Evolutionary conservation across 2,797 vertebrate species (phyloP).

Genomic region (Huso huso): DNA sequence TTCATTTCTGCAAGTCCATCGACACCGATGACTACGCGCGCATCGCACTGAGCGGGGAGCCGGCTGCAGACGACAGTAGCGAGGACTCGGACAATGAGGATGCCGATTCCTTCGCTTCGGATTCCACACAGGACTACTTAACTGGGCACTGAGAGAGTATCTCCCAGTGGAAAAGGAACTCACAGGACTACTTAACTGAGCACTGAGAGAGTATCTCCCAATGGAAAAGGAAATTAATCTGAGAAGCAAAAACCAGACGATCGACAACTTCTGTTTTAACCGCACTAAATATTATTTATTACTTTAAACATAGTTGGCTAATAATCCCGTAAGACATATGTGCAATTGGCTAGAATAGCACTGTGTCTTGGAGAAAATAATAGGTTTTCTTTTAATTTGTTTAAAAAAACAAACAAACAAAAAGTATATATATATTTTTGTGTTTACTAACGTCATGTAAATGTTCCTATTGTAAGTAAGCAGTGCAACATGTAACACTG

Average conservation of each 20-base stretch:
- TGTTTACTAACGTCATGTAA: slow-evolving; percentile 69
- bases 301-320: slow-evolving; percentile 32
- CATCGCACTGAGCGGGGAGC: slow-evolving; percentile 92
- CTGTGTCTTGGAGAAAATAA: slow-evolving; percentile 52
- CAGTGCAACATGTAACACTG: slow-evolving; percentile 60
- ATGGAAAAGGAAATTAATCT: slow-evolving; percentile 17
- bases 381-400: slow-evolving; percentile 38
- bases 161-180: neutral
- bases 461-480: slow-evolving; percentile 61
- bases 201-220: slow-evolving; percentile 5
- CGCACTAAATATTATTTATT: slow-evolving; percentile 34
- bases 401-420: slow-evolving; percentile 36
- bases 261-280: slow-evolving; percentile 30
- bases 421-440: slow-evolving; percentile 63
- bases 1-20: slow-evolving; percentile 98
- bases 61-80: slow-evolving; percentile 87
- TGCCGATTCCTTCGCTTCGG: slow-evolving; percentile 91
- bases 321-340: slow-evolving; percentile 34
- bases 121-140: slow-evolving; percentile 94
- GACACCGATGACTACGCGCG: slow-evolving; percentile 97
- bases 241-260: slow-evolving; percentile 22
- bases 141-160: slow-evolving; percentile 77
- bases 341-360: slow-evolving; percentile 61
- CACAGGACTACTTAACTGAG: slow-evolving; percentile 2
- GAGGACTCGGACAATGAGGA: slow-evolving; percentile 96